Evolutionary conservation across 2,888 invertebrate species (phyloP), one percentile per base, ranked within the genome.

Genomic region (Lithophane ornitopus): DNA sequence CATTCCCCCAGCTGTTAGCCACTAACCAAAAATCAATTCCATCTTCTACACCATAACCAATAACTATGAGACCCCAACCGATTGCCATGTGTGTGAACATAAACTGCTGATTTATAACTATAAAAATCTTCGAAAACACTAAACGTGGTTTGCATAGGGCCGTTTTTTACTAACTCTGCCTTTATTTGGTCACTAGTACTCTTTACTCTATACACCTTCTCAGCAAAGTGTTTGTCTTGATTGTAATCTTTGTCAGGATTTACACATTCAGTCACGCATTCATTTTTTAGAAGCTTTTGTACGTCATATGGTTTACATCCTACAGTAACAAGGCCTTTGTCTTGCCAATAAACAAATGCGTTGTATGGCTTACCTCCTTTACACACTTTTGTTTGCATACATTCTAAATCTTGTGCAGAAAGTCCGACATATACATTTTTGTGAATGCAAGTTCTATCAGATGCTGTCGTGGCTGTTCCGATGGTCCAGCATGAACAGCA

Each of bases 401-500:
- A 85, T 28, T 75, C 46, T 0, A 85, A 61, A 54, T 85, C 85
- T 76, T 85, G 73, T 75, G 78, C 80, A 39, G 85, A 62, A 41
- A 85, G 80, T 3, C 41, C 39, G 0, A 85, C 80, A 7, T 77
- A 52, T 59, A 62, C 4, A 12, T 58, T 16, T 68, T 73, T 85
- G 28, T 78, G 83, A 3, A 86, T 87, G 28, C 86, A 86, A 9
- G 68, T 81, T 75, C 86, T 81, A 26, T 86, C 86, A 6, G 87
- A 82, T 0, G 85, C 87, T 59, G 78, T 49, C 0, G 49, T 74
- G 1, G 62, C 87, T 2, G 67, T 14, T 39, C 74, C 86, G 12
- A 87, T 85, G 0, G 81, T 3, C 85, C 85, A 87, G 61, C 87
- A 82, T 0, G 87, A 81, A 34, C 68, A 69, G 12, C 85, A 87